Base-by-base conservation (phyloP, 1,140 invertebrate genomes). In the Papilio dardanus region DNA sequence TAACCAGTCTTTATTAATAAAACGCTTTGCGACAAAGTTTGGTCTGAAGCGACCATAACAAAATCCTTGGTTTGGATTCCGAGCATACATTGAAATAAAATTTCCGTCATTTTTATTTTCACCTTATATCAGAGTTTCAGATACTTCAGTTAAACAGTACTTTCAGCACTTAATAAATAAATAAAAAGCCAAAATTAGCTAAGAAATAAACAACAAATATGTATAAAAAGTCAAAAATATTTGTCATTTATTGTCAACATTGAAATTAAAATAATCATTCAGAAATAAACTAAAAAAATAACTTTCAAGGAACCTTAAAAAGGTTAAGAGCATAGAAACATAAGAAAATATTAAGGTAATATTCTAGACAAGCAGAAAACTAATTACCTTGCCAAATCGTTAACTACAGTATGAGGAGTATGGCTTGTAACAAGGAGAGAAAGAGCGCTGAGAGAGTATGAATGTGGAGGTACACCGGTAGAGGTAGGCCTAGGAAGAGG, bases 11-110 rank as follows among this genome's bases (percentile, higher is more conserved):
- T 99, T 95, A 99, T 96, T 19, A 98, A 96, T 84, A 99, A 95
- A 81, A 99, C 97, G 80, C 97, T 98, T 69, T 97, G 95, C 50
- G 96, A 96, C 79, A 95, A 96, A 31, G 96, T 97, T 94, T 97
- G 97, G 92, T 99, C 98, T 0, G 98, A 96, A 0, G 98, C 98
- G 65, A 99, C 92, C 75, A 99, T 94, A 1, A 97, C 96, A 93
- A 98, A 99, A 91, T 99, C 97, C 79, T 97, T 96, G 84, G 97
- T 99, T 83, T 97, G 95, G 78, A 99, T 96, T 86, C 98, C 98
- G 79, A 99, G 95, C 76, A 99, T 93, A 88, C 97, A 98, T 93
- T 99, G 98, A 95, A 98, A 74, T 35, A 79, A 76, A 10, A 86
- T 40, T 33, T 50, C 46, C 16, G 71, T 33, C 71, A 73, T 73